Evolutionary conservation across 2,113 vertebrate genomes (phyloP).

Genomic region (Platichthys stellatus): DNA sequence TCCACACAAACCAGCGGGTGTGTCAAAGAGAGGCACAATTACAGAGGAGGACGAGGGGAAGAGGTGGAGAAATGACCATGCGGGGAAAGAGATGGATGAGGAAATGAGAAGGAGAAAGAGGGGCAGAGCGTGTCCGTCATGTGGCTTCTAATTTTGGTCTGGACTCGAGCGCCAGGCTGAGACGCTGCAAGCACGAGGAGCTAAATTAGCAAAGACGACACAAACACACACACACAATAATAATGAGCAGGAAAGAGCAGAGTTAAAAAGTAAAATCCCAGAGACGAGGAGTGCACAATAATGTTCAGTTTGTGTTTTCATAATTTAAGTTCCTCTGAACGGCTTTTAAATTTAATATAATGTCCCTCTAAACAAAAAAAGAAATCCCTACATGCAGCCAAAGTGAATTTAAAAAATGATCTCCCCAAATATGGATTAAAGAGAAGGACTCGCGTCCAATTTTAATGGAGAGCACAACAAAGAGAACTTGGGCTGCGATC

Average conservation of each 20-base stretch:
- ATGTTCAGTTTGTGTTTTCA: background rate
- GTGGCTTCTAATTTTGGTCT: constrained; percentile 70
- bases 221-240: background rate
- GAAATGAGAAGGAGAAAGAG: background rate
- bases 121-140: constrained; percentile 42
- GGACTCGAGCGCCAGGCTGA: constrained; percentile 42
- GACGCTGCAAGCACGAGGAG: constrained; percentile 44
- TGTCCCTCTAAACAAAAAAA: background rate
- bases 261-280: background rate
- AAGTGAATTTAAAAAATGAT: constrained; percentile 25
- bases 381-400: background rate
- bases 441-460: constrained; percentile 20
- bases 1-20: constrained; percentile 76
- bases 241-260: constrained; percentile 1
- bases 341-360: background rate
- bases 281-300: background rate
- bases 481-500: constrained; percentile 33
- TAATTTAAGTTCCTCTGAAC: constrained; percentile 8
- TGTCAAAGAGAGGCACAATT: constrained; percentile 78
- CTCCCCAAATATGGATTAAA: constrained; percentile 43
- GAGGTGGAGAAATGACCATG: constrained; percentile 48
- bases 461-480: constrained; percentile 54
- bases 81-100: background rate
- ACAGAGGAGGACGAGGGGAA: constrained; percentile 67
- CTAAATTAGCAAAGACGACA: constrained; percentile 41